Evolutionary conservation across 2,888 invertebrate genomes (phyloP), one percentile per base, ranked within the genome.

Genomic region (Caenorhabditis panamensis): DNA sequence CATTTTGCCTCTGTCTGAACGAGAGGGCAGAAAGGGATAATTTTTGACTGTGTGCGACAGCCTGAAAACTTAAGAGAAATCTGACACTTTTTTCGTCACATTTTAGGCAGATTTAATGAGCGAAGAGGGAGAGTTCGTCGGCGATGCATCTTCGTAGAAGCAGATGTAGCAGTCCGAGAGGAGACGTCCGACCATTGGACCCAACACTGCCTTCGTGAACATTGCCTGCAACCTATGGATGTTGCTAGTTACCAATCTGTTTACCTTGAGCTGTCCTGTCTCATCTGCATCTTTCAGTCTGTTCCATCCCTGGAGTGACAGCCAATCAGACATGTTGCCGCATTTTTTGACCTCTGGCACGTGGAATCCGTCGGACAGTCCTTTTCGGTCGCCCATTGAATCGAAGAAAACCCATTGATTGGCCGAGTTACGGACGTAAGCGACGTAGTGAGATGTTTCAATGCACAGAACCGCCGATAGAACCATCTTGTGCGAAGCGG

Each of bases 121-220:
- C n/a, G 71, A 71, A 20, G 66, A 54, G 1, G 67, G 47, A n/a
- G 68, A n/a, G n/a, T n/a, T 3, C n/a, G n/a, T n/a, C n/a, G 73
- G 20, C 20, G 51, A 59, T 6, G 69, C 59, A 31, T 79, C 75
- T 49, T 85, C 83, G 73, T 89, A 89, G 72, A 89, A 83, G 93
- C 97, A 97, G 94, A 98, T 96, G 93, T 98, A 98, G 36, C 96
- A 96, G 93, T 98, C 97, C 91, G 96, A 96, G 69, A 98, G 93
- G 82, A 98, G 75, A 13, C 82, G 83, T 59, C 73, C 82, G 44
- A 80, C 83, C 28, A 84, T 41, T 36, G 85, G 85, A 77, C 82
- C 85, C 20, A 83, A 59, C 9, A 53, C 77, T n/a, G 80, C 58
- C 61, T 81, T 84, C 5, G 78, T 77, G 44, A 84, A 80, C 76